Conservation (phyloP, 2,113 vertebrate species). For the Agapornis roseicollis region DNA sequence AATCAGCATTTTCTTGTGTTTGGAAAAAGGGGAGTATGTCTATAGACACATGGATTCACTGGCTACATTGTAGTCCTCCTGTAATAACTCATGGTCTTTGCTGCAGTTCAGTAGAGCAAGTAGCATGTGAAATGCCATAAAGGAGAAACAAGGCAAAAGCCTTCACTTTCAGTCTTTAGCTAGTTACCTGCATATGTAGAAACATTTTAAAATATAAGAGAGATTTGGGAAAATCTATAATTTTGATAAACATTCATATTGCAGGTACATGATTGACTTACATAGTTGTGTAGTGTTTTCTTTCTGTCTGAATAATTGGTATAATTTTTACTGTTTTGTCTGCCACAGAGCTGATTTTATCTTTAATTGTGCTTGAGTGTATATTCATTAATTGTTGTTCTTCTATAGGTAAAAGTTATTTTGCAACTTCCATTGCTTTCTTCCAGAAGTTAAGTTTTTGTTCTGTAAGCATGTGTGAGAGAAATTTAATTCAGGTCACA, state of each 20-base stretch:
- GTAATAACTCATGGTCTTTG: neutral
- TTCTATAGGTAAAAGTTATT: neutral
- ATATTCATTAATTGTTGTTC: neutral
- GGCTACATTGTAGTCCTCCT: neutral
- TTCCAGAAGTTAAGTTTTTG: neutral
- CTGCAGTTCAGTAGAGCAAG: neutral
- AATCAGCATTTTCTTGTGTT: neutral
- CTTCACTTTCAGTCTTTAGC: neutral
- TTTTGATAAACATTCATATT: neutral
- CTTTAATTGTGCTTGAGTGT: neutral
- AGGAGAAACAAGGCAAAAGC: neutral
- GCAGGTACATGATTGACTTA: neutral
- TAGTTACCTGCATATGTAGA: neutral
- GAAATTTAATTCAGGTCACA: neutral
- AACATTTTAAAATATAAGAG: neutral
- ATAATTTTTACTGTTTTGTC: neutral
- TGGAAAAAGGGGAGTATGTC: neutral
- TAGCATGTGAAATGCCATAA: neutral
- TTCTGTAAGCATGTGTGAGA: neutral
- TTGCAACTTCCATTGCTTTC: neutral
- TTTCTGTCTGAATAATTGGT: neutral
- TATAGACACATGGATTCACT: rapidly evolving
- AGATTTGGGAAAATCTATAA: neutral
- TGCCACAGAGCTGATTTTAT: neutral
- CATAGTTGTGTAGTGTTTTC: neutral